A percentile compares a stretch with the other conserved stretches of the same genome.
These are phyloP conservation scores for Leptodactylus fuscus DNA, from an alignment of 2,113 vertebrate species.

Conservation along the genomic window DNA sequence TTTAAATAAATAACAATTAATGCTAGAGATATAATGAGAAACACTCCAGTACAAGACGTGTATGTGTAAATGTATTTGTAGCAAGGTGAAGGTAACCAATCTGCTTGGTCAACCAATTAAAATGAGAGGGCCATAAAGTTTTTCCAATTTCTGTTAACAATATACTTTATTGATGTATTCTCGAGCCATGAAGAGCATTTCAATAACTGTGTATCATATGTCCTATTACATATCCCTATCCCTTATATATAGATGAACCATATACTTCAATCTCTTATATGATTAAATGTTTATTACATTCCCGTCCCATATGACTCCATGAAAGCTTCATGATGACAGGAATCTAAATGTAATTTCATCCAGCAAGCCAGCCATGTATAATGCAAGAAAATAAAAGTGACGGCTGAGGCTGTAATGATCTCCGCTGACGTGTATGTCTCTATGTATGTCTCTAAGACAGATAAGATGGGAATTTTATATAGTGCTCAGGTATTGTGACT, in stretches of 20 bases:
- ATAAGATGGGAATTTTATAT: not conserved
- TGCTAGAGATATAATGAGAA: no score
- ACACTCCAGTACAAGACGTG: no score
- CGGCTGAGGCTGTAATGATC: not conserved
- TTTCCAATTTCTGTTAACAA: not conserved
- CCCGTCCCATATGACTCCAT: not conserved
- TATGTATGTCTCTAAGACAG: not conserved
- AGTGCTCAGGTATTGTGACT: not conserved
- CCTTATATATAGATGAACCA: not conserved
- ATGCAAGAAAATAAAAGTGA: conserved; percentile 9
- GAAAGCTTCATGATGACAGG: not conserved
- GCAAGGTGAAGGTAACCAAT: no score
- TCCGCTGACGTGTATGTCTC: not conserved
- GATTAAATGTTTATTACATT: conserved; percentile 7
- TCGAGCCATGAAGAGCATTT: not conserved
- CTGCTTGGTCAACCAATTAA: no score
- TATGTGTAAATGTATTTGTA: no score
- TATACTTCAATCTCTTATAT: not conserved
- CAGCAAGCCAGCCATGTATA: not conserved
- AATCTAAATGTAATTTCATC: not conserved
- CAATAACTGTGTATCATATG: not conserved
- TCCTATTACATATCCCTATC: not conserved
- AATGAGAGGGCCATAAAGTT: not conserved
- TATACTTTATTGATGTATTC: not conserved
- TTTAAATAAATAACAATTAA: no score